Evolutionary conservation across 2,113 vertebrate genomes (phyloP), one percentile per base, ranked within the genome.

Genomic region (Tringa solitaria): DNA sequence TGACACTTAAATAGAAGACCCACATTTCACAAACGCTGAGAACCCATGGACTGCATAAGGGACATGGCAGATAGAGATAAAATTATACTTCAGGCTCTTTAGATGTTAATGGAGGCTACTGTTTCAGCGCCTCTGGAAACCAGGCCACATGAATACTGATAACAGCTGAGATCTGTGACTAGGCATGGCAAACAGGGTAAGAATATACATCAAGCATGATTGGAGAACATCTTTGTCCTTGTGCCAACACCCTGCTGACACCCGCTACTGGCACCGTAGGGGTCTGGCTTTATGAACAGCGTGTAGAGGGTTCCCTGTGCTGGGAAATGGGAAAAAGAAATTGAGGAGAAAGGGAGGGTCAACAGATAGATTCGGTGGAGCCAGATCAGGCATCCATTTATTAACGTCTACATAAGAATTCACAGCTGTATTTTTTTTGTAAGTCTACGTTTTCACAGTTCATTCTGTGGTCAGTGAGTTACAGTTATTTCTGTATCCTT

Each of bases 121-220:
- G 84, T 92, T 96, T 94, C 93, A 94, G 73, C 0, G 3, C 48
- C 39, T 96, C 80, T 95, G 90, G 76, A 95, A 96, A 94, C 73
- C 76, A 91, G 86, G 86, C 73, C 80, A 53, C 83, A 93, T 89
- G 86, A 89, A 96, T 95, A 79, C 73, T 90, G 92, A 89, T 93
- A 78, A 75, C 72, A 81, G 85, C 76, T 75, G 64, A 93, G 87
- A 89, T 73, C 80, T 96, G 48, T 87, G 83, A 64, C 69, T n/a
- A 60, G 86, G 39, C 93, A 84, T 56, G 80, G 90, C 86, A 94
- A 87, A 90, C 8, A 7, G 79, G 19, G 60, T 64, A 78, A 89
- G 94, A 85, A 93, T 89, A 89, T 91, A 87, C 50, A 76, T 89
- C 80, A 91, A 51, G 60, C 60, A 16, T 63, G 68, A 60, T 0